Percentiles rank a stretch among this genome's conserved stretches.
phyloP scores from a whole-genome alignment of 1,140 invertebrate species.

The Battus philenor region DNA sequence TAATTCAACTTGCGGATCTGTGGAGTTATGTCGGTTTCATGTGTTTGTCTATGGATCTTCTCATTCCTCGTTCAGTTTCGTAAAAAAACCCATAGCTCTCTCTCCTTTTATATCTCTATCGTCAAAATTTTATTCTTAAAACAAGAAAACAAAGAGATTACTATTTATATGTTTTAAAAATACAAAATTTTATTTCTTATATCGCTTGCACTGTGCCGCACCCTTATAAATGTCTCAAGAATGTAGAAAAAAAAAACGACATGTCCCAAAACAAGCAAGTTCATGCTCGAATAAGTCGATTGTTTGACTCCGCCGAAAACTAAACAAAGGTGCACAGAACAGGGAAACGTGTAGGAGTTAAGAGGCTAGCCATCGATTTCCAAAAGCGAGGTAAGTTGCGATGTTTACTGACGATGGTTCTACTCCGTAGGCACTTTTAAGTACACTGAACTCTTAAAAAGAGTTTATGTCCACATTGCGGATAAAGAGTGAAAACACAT shows the following conservation, averaged over 20 bases:
- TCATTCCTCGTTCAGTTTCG: too few relatives aligned
- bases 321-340: constrained; percentile 6
- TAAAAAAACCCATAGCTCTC: too few relatives aligned
- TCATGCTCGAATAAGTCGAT: constrained; percentile 15
- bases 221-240: neutral
- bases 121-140: too few relatives aligned
- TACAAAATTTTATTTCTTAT: too few relatives aligned
- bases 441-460: constrained; percentile 3
- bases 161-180: too few relatives aligned
- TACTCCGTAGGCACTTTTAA: neutral
- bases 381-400: constrained; percentile 3
- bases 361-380: constrained; percentile 8
- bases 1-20: too few relatives aligned
- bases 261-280: constrained; percentile 8
- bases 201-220: neutral
- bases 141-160: too few relatives aligned
- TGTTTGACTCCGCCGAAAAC: constrained; percentile 8
- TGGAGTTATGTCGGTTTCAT: too few relatives aligned
- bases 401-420: neutral
- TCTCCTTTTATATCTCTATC: too few relatives aligned
- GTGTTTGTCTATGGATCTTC: too few relatives aligned
- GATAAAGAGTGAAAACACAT: neutral
- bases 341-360: constrained; percentile 14
- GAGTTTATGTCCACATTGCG: neutral
- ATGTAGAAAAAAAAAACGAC: constrained; percentile 5